phyloP scores from a whole-genome alignment of 2,113 vertebrate genomes.

The Malurus alboscapulatus region DNA sequence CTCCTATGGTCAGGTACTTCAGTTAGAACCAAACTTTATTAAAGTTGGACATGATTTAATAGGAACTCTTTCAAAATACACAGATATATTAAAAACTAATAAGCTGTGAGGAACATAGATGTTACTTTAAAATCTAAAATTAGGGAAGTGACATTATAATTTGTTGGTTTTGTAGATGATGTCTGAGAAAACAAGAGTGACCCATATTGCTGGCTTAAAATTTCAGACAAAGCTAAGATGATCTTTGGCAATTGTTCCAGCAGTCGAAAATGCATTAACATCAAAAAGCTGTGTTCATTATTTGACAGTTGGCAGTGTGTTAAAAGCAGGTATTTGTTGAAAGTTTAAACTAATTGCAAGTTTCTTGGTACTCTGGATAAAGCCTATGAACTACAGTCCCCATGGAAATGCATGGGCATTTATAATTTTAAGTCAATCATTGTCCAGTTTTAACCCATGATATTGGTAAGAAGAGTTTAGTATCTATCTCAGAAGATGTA shows the following conservation, averaged over 20 bases:
- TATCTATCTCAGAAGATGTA: background rate
- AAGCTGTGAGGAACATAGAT: conserved; percentile 47
- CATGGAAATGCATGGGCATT: background rate
- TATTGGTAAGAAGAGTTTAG: background rate
- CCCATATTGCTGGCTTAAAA: background rate
- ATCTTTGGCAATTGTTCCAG: background rate
- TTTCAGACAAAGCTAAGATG: background rate
- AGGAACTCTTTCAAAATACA: conserved; percentile 54
- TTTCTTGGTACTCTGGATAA: background rate
- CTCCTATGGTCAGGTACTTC: conserved; percentile 45
- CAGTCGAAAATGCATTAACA: background rate
- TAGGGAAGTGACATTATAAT: conserved; percentile 19
- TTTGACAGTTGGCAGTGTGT: background rate
- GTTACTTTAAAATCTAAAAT: conserved; percentile 57
- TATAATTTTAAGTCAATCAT: background rate
- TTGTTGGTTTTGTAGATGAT: background rate
- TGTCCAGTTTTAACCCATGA: background rate
- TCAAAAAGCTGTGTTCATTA: background rate
- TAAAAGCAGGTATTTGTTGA: background rate
- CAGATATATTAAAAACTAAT: conserved; percentile 63
- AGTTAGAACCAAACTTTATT: conserved; percentile 56
- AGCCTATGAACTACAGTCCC: background rate
- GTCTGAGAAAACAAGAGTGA: background rate
- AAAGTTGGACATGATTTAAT: conserved; percentile 32
- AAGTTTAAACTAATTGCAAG: background rate